Evolutionary conservation across 2,888 invertebrate genomes (phyloP).

Genomic region (Drosophila infuscata): DNA sequence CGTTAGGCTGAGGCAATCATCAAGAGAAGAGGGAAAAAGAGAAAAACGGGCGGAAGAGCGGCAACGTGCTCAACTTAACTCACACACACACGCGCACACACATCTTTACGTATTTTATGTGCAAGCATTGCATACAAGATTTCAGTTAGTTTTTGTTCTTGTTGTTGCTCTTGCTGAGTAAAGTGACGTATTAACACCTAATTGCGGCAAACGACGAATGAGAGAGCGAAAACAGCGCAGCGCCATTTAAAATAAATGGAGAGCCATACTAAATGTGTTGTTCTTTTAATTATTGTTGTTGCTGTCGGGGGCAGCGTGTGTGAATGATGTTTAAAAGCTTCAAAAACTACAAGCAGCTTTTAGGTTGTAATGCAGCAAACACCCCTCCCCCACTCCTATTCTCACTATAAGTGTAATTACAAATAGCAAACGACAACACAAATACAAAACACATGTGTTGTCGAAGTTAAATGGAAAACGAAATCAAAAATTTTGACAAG

Average conservation of each 20-base stretch:
- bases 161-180: constrained; percentile 38
- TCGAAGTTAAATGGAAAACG: neutral
- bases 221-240: constrained; percentile 4
- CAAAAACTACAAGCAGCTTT: constrained; percentile 9
- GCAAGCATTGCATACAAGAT: constrained; percentile 48
- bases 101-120: constrained; percentile 55
- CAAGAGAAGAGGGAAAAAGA: constrained; percentile 20
- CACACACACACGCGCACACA: constrained; percentile 24
- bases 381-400: too few relatives aligned
- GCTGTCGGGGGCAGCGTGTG: constrained; percentile 15
- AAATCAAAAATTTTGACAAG: neutral
- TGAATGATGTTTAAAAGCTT: constrained; percentile 18
- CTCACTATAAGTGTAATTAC: too few relatives aligned
- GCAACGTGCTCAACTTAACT: constrained; percentile 14
- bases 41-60: constrained; percentile 4
- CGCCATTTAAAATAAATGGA: constrained; percentile 23
- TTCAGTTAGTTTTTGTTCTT: constrained; percentile 37
- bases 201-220: constrained; percentile 58
- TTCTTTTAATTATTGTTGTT: constrained; percentile 16
- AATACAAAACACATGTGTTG: neutral
- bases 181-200: constrained; percentile 75
- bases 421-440: constrained; percentile 1
- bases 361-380: neutral
- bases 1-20: constrained; percentile 48
- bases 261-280: constrained; percentile 19